Conservation (phyloP, 2,888 invertebrate genomes). For the Plagiodera versicolora region DNA sequence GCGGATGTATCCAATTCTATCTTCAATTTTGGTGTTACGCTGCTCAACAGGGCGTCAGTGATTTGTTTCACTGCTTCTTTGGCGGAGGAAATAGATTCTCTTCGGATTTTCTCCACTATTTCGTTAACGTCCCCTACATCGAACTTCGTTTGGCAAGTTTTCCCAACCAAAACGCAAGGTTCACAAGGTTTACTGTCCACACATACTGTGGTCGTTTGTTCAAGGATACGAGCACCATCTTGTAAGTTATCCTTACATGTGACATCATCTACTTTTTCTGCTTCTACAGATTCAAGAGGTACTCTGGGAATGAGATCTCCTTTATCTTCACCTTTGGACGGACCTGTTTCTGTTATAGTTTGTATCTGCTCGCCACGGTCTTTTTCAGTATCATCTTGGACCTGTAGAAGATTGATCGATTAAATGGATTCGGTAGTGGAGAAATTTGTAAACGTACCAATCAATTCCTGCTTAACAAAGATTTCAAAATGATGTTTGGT, state of each 20-base stretch:
- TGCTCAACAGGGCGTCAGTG: neutral
- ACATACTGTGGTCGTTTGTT: neutral
- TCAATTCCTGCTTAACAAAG: no score
- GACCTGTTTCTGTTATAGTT: neutral
- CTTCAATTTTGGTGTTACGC: neutral
- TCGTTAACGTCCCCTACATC: neutral
- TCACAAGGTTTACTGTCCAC: neutral
- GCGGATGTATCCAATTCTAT: neutral
- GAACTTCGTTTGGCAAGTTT: neutral
- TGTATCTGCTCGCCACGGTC: neutral
- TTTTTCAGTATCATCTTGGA: neutral
- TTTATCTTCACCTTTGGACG: neutral
- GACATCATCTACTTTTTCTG: neutral
- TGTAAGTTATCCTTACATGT: constrained; percentile 10
- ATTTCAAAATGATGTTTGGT: no score
- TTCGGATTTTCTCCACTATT: neutral
- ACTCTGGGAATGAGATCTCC: neutral
- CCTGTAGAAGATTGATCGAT: neutral
- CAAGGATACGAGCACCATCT: neutral
- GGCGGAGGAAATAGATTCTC: neutral
- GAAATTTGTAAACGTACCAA: no score
- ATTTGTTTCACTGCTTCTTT: constrained; percentile 5
- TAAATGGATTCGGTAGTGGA: no score
- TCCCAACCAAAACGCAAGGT: neutral
- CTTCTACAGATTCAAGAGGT: neutral